Conservation (phyloP, 2,888 invertebrate species). For the Oscheius sp. region DNA sequence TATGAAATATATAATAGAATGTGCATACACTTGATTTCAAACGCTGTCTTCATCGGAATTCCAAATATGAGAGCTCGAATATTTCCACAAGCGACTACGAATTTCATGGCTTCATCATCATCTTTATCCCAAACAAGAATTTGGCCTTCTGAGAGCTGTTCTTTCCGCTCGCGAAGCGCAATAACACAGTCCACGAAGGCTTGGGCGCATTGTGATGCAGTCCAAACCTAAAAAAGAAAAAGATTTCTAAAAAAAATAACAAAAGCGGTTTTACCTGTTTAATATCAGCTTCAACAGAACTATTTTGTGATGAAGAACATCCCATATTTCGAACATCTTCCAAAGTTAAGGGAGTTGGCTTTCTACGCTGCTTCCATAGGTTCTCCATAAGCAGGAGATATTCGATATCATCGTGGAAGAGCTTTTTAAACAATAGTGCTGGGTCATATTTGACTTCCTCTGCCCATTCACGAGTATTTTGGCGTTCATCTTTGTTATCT, state of each 20-base stretch:
- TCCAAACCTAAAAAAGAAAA: slow-evolving; percentile 44
- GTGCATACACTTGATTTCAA: slow-evolving; percentile 89
- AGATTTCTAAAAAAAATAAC: not conserved
- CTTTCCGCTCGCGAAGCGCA: slow-evolving; percentile 70
- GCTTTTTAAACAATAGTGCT: slow-evolving; percentile 86
- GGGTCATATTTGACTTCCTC: slow-evolving; percentile 83
- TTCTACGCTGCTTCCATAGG: slow-evolving; percentile 86
- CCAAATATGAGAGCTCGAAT: slow-evolving; percentile 88
- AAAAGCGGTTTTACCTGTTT: not conserved
- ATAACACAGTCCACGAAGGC: slow-evolving; percentile 72
- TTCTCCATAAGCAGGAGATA: slow-evolving; percentile 93
- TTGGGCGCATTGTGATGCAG: slow-evolving; percentile 63
- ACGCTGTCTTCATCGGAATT: slow-evolving; percentile 85
- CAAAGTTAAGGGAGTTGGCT: slow-evolving; percentile 80
- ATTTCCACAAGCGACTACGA: slow-evolving; percentile 93
- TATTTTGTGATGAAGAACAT: not conserved
- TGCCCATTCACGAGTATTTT: slow-evolving; percentile 89
- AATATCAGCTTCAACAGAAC: slow-evolving; percentile 1
- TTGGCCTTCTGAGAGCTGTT: slow-evolving; percentile 29
- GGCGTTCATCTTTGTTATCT: too few relatives aligned
- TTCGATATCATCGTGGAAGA: slow-evolving; percentile 91
- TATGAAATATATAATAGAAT: not conserved
- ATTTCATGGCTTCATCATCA: slow-evolving; percentile 76
- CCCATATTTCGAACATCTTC: slow-evolving; percentile 63
- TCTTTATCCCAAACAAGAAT: slow-evolving; percentile 97